phyloP scores from a whole-genome alignment of 2,797 vertebrate species.

The Labroides dimidiatus region DNA sequence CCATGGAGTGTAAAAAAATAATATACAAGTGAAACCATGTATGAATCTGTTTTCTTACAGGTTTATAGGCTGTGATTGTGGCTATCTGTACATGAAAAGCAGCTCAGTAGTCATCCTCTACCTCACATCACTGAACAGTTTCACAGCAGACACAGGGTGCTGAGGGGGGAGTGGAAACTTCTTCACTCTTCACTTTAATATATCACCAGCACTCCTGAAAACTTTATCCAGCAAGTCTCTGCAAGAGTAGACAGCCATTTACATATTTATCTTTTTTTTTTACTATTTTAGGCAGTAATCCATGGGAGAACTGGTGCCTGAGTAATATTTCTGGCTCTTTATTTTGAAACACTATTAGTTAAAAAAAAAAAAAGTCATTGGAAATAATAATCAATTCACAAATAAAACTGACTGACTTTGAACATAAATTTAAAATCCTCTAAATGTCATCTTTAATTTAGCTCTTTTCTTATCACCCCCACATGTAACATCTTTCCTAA shows the following conservation, averaged over 20 bases:
- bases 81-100: neutral
- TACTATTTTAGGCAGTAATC: no score
- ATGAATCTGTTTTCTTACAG: constrained; percentile 15
- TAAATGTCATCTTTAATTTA: constrained; percentile 3
- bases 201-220: neutral
- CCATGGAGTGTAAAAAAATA: constrained; percentile 24
- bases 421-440: neutral
- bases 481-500: neutral
- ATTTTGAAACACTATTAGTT: no score
- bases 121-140: constrained; percentile 23
- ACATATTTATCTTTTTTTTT: no score
- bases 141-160: constrained; percentile 18
- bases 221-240: constrained; percentile 15
- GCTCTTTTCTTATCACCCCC: neutral
- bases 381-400: no score
- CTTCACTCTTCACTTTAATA: constrained; percentile 8
- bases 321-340: no score
- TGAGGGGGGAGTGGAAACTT: constrained; percentile 3
- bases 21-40: constrained; percentile 15
- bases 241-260: neutral
- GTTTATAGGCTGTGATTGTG: no score
- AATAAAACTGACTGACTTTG: no score
- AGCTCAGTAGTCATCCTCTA: constrained; percentile 4
- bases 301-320: no score
- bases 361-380: no score